These are phyloP conservation scores for Psittacula echo DNA, from an alignment of 2,797 vertebrate genomes.

Conservation along the genomic window DNA sequence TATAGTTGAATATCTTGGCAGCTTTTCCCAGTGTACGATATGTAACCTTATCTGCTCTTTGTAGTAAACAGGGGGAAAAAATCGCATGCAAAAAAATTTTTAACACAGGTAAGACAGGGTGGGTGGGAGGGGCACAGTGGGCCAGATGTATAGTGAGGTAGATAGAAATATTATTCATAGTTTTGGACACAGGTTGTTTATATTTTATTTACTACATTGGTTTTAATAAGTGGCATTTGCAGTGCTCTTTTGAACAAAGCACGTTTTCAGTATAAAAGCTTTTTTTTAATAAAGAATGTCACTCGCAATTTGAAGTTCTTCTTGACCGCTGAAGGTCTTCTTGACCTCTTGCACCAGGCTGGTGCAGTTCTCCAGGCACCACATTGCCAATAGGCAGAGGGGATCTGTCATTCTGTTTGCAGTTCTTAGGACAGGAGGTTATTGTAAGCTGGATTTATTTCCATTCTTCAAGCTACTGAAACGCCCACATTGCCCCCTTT, in stretches of 20 bases:
- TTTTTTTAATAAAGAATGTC: constrained; percentile 66
- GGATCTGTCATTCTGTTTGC: not conserved
- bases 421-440: constrained; percentile 11
- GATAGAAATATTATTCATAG: constrained; percentile 53
- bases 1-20: constrained; percentile 55
- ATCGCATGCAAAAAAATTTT: constrained; percentile 23
- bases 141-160: constrained; percentile 68
- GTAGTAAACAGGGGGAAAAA: not conserved
- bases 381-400: not conserved
- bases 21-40: constrained; percentile 56
- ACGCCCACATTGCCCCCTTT: constrained; percentile 7
- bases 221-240: constrained; percentile 46
- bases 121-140: constrained; percentile 49
- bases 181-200: constrained; percentile 65
- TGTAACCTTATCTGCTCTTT: constrained; percentile 42
- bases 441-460: constrained; percentile 12
- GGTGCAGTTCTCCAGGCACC: not conserved
- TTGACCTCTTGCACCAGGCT: constrained; percentile 28
- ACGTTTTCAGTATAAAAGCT: constrained; percentile 54
- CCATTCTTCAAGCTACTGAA: constrained; percentile 14
- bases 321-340: constrained; percentile 54
- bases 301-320: constrained; percentile 40
- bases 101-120: constrained; percentile 18
- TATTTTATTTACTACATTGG: constrained; percentile 64
- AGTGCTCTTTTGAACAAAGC: constrained; percentile 52